Evolutionary conservation across 2,113 vertebrate genomes (phyloP).

Genomic region (Psephotus haematonotus): DNA sequence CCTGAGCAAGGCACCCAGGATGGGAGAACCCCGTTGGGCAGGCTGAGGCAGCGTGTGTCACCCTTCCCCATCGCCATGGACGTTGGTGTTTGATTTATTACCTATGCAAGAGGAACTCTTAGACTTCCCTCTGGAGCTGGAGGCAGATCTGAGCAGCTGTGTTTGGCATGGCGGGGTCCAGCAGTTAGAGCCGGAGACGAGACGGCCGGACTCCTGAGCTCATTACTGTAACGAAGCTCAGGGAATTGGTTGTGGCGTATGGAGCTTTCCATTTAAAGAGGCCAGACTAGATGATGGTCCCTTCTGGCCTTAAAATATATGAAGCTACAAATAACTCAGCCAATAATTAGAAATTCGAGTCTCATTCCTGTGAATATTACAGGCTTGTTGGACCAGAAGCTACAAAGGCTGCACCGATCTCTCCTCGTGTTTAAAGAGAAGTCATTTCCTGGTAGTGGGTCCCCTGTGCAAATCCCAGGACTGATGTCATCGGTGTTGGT

Average conservation of each 20-base stretch:
- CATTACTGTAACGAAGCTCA: background rate
- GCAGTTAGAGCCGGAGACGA: background rate
- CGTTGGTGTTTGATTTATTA: background rate
- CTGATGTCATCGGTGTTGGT: background rate
- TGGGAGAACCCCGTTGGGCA: background rate
- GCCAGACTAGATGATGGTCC: slow-evolving; percentile 49
- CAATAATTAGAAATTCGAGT: slow-evolving; percentile 52
- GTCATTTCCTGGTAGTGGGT: slow-evolving; percentile 43
- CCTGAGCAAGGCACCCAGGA: background rate
- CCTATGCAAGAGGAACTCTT: background rate
- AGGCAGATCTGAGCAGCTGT: slow-evolving; percentile 43
- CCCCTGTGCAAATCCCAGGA: background rate
- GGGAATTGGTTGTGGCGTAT: slow-evolving; percentile 31
- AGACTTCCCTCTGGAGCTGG: background rate
- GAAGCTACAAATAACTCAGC: slow-evolving; percentile 52
- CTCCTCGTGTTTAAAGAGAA: slow-evolving; percentile 1
- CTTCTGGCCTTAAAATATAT: slow-evolving; percentile 32
- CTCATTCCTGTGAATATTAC: slow-evolving; percentile 45
- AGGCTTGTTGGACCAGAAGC: slow-evolving; percentile 13
- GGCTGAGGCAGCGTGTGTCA: background rate
- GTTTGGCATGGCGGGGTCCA: slow-evolving; percentile 4
- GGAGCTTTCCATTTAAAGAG: slow-evolving; percentile 46
- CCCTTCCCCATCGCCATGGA: background rate
- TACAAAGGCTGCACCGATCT: slow-evolving; percentile 1
- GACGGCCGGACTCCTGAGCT: slow-evolving; percentile 12